Conservation (phyloP, 2,797 vertebrate species). For the Paguma larvata region DNA sequence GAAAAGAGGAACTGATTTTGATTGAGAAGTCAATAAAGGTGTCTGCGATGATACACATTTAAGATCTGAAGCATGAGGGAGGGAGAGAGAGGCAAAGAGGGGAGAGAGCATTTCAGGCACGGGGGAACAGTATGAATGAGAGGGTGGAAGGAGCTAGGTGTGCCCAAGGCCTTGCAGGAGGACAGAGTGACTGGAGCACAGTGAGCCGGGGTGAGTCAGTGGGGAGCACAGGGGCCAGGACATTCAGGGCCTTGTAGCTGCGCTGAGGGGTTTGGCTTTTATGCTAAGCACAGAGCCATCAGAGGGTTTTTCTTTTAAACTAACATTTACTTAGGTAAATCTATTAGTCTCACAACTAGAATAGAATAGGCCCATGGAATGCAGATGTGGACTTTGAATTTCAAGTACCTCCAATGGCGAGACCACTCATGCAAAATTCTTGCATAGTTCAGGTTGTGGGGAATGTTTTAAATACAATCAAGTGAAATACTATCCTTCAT, state of each 20-base stretch:
- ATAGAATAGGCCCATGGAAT: neutral
- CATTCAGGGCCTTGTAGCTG: neutral
- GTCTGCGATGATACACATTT: neutral
- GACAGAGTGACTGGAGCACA: neutral
- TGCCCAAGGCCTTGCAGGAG: neutral
- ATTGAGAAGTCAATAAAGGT: neutral
- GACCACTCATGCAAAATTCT: neutral
- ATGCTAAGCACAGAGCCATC: neutral
- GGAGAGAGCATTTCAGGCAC: neutral
- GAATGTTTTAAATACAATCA: neutral
- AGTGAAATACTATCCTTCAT: neutral
- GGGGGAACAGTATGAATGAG: neutral
- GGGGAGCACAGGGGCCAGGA: neutral
- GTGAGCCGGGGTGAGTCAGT: too few species aligned
- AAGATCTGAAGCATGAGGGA: neutral
- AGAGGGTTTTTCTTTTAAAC: neutral
- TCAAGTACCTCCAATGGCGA: neutral
- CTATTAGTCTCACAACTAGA: neutral
- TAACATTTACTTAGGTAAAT: neutral
- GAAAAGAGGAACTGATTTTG: neutral
- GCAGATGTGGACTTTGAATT: neutral
- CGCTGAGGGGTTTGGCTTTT: neutral
- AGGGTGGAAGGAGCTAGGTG: neutral
- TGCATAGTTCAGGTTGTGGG: neutral
- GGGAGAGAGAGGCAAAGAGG: neutral